These are phyloP conservation scores for Colossoma macropomum DNA, from an alignment of 2,113 vertebrate species.

Conservation along the genomic window DNA sequence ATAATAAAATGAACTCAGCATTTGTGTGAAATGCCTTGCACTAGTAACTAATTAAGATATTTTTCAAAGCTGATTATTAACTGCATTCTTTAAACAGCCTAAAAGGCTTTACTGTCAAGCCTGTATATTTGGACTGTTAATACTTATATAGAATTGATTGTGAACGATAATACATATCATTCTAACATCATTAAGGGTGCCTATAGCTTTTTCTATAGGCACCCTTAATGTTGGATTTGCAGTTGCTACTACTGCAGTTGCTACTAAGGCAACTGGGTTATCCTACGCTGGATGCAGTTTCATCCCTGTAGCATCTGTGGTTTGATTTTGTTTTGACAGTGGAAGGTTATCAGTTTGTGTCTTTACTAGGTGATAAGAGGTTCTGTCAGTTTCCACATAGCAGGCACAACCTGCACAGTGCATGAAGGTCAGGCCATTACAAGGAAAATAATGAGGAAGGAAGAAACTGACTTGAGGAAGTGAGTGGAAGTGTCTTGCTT, in stretches of 20 bases:
- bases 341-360: not conserved
- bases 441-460: not conserved
- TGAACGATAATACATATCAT: no score
- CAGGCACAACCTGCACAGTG: not conserved
- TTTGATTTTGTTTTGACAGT: not conserved
- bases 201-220: no score
- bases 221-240: no score
- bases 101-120: not conserved
- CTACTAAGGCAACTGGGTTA: no score
- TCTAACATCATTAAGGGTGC: no score
- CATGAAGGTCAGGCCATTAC: conserved; percentile 28
- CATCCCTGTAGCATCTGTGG: not conserved
- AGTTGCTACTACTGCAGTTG: no score
- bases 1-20: not conserved
- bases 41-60: not conserved
- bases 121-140: not conserved
- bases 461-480: not conserved
- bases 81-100: not conserved
- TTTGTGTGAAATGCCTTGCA: not conserved
- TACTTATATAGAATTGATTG: not conserved
- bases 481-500: not conserved
- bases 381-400: not conserved
- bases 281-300: not conserved
- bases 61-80: not conserved
- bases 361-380: not conserved